Evolutionary conservation across 2,797 vertebrate species (phyloP), one percentile per base, ranked within the genome.

Genomic region (Gadopsis bispinosus): DNA sequence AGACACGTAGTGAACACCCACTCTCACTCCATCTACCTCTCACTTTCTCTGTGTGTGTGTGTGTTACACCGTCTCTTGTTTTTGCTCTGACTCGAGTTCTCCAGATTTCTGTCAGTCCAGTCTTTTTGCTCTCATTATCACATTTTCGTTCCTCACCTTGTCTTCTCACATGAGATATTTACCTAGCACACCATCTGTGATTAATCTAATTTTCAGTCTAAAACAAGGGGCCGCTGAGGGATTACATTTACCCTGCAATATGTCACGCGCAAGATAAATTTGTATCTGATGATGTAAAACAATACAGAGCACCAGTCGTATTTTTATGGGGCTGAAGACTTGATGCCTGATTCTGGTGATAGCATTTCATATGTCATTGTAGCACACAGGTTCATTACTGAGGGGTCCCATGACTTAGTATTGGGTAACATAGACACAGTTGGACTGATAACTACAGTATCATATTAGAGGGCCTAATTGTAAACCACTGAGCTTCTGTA

Each of bases 341-440:
- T 61, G 66, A 81, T 90, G 84, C 71, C 79, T 89, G 87, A 90
- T 93, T 74, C 73, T 53, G 54, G 43, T 48, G 87, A 88, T 90
- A 80, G 77, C 14, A 61, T 88, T 87, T 92, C 75, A 83, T 83
- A 54, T 73, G 71, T 77, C 83, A 63, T 50, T 80, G 75, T 67
- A 53, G 65, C 2, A 0, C 50, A 77, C 82, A 75, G 76, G 69
- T 78, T 91, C 62, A 68, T 84, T 83, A 81, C 70, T 72, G 70
- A 84, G 55, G 54, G 83, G 75, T 85, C 75, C 69, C 82, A 87
- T 85, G 69, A 81, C 80, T 84, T 69, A 48, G 88, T 87, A 66
- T 92, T 87, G 74, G 69, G 61, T 91, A 69, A 90, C 89, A 90
- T 79, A 63, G 80, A 89, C 74, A 85, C 66, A 89, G 78, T 67